Evolutionary conservation across 2,888 invertebrate genomes (phyloP).

Genomic region (Agrochola lota): DNA sequence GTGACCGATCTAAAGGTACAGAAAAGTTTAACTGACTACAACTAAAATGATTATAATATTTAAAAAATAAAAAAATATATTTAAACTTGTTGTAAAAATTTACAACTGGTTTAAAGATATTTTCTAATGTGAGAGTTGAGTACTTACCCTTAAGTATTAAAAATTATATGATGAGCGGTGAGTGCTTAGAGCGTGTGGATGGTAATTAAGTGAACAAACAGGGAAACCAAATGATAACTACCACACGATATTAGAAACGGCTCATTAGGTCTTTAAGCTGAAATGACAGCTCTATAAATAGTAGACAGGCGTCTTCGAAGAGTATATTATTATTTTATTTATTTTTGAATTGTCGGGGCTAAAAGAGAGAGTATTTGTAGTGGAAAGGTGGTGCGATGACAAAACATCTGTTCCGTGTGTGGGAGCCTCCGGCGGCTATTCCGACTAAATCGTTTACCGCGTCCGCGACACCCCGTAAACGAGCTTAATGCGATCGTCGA

Average conservation of each 20-base stretch:
- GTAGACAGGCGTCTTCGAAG: conserved; percentile 76
- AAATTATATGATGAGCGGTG: conserved; percentile 51
- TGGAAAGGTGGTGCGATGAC: conserved; percentile 79
- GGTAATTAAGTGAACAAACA: conserved; percentile 86
- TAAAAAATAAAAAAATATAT: no score
- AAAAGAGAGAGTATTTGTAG: conserved; percentile 79
- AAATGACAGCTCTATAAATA: conserved; percentile 89
- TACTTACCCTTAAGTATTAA: conserved; percentile 38
- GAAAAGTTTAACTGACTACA: background rate
- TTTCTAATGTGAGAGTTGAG: background rate
- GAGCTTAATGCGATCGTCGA: conserved; percentile 85
- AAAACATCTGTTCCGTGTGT: conserved; percentile 86
- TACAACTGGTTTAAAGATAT: background rate
- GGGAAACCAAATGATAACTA: conserved; percentile 82
- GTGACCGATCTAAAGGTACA: background rate
- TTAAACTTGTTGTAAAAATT: no score
- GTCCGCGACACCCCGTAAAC: conserved; percentile 84
- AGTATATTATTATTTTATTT: conserved; percentile 79
- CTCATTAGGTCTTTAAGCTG: conserved; percentile 89
- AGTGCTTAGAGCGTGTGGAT: conserved; percentile 70
- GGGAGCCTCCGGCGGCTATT: conserved; percentile 76
- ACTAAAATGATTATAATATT: background rate
- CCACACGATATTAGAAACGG: conserved; percentile 87
- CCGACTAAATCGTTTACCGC: conserved; percentile 85
- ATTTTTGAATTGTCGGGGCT: conserved; percentile 78